Evolutionary conservation across 2,888 invertebrate species (phyloP).

Genomic region (Leucania comma): DNA sequence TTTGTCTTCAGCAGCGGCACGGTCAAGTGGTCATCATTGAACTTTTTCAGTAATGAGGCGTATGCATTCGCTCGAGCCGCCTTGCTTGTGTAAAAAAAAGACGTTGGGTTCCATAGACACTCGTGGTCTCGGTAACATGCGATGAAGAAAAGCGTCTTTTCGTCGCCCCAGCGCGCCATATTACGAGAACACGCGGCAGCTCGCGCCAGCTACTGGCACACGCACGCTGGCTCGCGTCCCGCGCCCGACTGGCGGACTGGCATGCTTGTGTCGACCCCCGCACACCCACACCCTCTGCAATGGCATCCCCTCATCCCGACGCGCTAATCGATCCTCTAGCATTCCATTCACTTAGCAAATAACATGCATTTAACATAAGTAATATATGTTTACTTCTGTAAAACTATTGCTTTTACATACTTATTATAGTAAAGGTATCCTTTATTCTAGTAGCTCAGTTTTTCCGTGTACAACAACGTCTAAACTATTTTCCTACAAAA

Average conservation of each 20-base stretch:
- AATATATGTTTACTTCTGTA: not conserved
- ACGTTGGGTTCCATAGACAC: conserved; percentile 34
- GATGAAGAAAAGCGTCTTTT: conserved; percentile 32
- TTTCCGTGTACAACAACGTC: not conserved
- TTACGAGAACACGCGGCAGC: not conserved
- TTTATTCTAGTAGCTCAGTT: too few relatives aligned
- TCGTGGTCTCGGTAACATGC: conserved; percentile 32
- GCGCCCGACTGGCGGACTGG: conserved; percentile 18
- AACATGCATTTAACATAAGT: not conserved
- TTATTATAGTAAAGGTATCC: too few relatives aligned
- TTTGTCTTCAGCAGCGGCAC: conserved; percentile 25
- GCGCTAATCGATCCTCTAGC: conserved; percentile 14
- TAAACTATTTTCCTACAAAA: not conserved
- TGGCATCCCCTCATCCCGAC: not conserved
- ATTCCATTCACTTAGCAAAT: not conserved
- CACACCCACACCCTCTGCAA: not conserved
- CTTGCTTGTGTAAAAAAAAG: conserved; percentile 26
- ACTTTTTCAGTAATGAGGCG: conserved; percentile 16
- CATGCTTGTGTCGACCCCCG: conserved; percentile 6
- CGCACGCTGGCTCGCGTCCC: conserved; percentile 7
- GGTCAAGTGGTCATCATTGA: conserved; percentile 28
- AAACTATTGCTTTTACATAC: not conserved
- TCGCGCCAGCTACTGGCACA: conserved; percentile 38
- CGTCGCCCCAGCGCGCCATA: conserved; percentile 45
- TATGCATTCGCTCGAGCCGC: conserved; percentile 20